Base-by-base conservation (phyloP, 2,888 invertebrate genomes). In the Idaea straminata region DNA sequence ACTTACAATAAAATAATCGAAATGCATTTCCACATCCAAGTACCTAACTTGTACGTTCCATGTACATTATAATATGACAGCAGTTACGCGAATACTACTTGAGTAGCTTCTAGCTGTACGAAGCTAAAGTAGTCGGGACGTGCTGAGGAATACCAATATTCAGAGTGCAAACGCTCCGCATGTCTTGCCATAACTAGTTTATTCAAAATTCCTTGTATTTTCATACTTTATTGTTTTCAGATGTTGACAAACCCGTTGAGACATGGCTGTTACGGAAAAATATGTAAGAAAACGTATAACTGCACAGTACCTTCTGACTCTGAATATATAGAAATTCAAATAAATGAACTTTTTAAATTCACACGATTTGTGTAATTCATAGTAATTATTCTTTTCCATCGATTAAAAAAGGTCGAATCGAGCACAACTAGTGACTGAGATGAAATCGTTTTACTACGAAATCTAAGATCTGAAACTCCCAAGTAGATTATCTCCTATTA, bases 141-240 rank as follows among this genome's bases (percentile, higher is more conserved):
- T 82, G 83, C 65, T 67, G 68, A 15, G 65, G 81, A 81, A 81
- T 82, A 81, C 80, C 82, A 80, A 84, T 83, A 82, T 77, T 76
- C 75, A 84, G 76, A 82, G 81, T 84, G 84, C 81, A 82, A 72
- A 80, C 80, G 47, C 47, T 47, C 47, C 62, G 35, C 66, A 66
- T 71, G 72, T 69, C 68, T 66, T 66, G 64, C 68, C 69, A 71
- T 69, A 71, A 67, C 64, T 25, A 16, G 70, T 69, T 73, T 69
- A 66, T 68, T 64, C 59, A 35, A 36, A 66, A 36, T 64, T 63
- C 36, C 38, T 58, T 34, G 38, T 57, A 66, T 65, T 64, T 47
- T 47, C 47, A 47, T 47, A 47, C 47, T 47, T 47, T 47, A 47
- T 47, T 47, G 47, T 47, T 47, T 47, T 47, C 47, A 47, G 47